These are phyloP conservation scores for Oxyteleia sp. DNA, from an alignment of 2,888 invertebrate genomes.

Conservation along the genomic window DNA sequence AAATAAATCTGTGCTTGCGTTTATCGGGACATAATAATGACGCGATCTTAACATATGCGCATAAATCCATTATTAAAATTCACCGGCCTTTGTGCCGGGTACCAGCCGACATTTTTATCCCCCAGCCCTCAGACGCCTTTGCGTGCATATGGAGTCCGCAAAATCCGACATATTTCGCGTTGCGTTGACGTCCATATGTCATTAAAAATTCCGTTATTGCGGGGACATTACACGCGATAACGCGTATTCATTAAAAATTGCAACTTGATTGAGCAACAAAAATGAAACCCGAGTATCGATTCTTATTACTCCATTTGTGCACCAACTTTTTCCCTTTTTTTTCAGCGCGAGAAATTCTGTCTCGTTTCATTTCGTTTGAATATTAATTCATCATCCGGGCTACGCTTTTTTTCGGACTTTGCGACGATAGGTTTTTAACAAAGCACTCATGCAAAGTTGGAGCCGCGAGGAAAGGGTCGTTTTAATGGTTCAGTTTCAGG, in stretches of 20 bases:
- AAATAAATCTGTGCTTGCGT: constrained; percentile 64
- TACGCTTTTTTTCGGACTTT: constrained; percentile 3
- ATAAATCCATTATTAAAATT: constrained; percentile 88
- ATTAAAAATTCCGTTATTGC: constrained; percentile 79
- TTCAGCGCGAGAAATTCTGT: constrained; percentile 4
- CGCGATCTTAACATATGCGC: constrained; percentile 86
- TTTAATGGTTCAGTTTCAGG: constrained; percentile 36
- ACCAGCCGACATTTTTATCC: constrained; percentile 77
- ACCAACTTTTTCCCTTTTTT: constrained; percentile 12
- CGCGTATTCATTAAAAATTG: constrained; percentile 65
- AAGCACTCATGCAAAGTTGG: constrained; percentile 17
- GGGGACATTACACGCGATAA: constrained; percentile 75
- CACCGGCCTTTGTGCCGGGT: constrained; percentile 81
- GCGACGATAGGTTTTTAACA: constrained; percentile 30
- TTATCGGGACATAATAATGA: constrained; percentile 82
- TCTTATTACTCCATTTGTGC: constrained; percentile 41
- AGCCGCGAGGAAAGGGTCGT: constrained; percentile 8
- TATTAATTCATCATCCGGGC: constrained; percentile 34
- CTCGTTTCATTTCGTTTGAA: constrained; percentile 35
- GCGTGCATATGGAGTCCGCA: constrained; percentile 82
- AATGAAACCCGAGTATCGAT: constrained; percentile 55
- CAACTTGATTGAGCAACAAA: constrained; percentile 61
- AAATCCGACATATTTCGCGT: constrained; percentile 78
- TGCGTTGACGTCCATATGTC: constrained; percentile 81
- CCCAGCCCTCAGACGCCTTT: constrained; percentile 61